These are phyloP conservation scores for Anomalospiza imberbis DNA, from an alignment of 2,797 vertebrate genomes.

Conservation along the genomic window DNA sequence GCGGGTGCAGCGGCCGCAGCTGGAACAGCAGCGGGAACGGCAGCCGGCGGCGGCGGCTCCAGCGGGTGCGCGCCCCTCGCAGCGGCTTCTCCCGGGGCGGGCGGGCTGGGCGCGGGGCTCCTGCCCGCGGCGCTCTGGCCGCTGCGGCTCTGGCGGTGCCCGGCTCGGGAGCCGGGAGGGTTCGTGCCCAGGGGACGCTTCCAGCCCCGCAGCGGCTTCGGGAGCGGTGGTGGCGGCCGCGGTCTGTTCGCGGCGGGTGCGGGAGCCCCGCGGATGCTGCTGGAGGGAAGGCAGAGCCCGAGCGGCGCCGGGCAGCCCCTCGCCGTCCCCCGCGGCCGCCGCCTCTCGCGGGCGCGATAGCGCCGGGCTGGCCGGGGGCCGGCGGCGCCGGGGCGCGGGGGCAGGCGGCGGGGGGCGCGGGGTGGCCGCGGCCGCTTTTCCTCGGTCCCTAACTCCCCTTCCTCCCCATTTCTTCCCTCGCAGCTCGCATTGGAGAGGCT, in stretches of 20 bases:
- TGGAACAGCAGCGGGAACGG: slow-evolving; percentile 44
- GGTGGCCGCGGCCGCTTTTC: not conserved
- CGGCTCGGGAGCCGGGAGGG: not conserved
- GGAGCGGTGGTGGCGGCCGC: not conserved
- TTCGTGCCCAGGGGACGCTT: not conserved
- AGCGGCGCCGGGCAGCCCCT: not conserved
- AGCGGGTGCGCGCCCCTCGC: slow-evolving; percentile 23
- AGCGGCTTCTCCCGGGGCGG: slow-evolving; percentile 44
- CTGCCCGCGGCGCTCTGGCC: not conserved
- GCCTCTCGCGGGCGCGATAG: not conserved
- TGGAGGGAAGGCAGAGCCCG: not conserved
- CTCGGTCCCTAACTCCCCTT: not conserved
- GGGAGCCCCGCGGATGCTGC: not conserved
- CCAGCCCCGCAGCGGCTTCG: not conserved
- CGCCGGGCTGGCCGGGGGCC: not conserved
- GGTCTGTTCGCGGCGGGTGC: not conserved
- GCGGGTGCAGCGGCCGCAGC: slow-evolving; percentile 55
- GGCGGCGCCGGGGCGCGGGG: slow-evolving; percentile 29
- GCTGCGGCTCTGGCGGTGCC: not conserved
- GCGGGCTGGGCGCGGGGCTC: slow-evolving; percentile 15
- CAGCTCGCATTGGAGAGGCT: not conserved
- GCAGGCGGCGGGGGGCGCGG: slow-evolving; percentile 15
- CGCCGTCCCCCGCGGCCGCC: not conserved
- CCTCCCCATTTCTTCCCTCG: too few relatives aligned
- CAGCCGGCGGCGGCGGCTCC: slow-evolving; percentile 13